Conservation (phyloP, 92 coral and sea anemone genomes). For the Porites cylindrica region DNA sequence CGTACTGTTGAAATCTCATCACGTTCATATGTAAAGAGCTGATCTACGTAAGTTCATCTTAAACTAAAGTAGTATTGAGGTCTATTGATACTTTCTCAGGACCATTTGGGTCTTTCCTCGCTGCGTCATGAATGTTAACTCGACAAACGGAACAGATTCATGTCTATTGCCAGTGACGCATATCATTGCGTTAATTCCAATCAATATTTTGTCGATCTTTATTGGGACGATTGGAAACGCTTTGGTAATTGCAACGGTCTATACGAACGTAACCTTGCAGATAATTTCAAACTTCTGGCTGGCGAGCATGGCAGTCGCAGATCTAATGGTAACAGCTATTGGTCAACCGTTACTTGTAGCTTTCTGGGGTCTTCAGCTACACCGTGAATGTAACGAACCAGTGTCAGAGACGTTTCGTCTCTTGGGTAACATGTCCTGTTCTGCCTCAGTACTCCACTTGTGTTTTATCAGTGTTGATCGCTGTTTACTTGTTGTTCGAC, state of each 20-base stretch:
- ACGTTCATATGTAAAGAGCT: no score
- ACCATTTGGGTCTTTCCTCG: neutral
- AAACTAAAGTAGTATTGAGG: no score
- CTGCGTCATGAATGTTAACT: neutral
- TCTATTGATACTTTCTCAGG: no score
- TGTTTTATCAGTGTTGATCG: slow-evolving; percentile 84
- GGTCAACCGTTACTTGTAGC: slow-evolving; percentile 81
- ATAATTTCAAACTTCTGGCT: slow-evolving; percentile 65
- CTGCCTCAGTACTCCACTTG: slow-evolving; percentile 80
- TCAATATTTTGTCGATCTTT: slow-evolving; percentile 73
- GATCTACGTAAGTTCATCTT: no score
- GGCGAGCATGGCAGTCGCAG: slow-evolving; percentile 79
- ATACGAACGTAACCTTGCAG: slow-evolving; percentile 77
- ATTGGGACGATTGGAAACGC: slow-evolving; percentile 84
- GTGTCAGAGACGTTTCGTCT: slow-evolving; percentile 78
- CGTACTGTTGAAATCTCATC: no score
- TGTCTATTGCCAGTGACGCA: slow-evolving; percentile 64
- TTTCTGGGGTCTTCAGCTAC: slow-evolving; percentile 71
- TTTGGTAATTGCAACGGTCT: slow-evolving; percentile 82
- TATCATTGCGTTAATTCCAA: slow-evolving; percentile 55
- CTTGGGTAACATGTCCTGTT: slow-evolving; percentile 74
- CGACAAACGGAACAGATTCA: slow-evolving; percentile 9
- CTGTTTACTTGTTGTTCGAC: slow-evolving; percentile 69
- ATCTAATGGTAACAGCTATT: slow-evolving; percentile 75
- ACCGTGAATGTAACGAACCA: slow-evolving; percentile 50